A percentile compares a stretch with the other conserved stretches of the same genome.
Conservation (phyloP, 2,797 vertebrate species). For the Trachops cirrhosus region DNA sequence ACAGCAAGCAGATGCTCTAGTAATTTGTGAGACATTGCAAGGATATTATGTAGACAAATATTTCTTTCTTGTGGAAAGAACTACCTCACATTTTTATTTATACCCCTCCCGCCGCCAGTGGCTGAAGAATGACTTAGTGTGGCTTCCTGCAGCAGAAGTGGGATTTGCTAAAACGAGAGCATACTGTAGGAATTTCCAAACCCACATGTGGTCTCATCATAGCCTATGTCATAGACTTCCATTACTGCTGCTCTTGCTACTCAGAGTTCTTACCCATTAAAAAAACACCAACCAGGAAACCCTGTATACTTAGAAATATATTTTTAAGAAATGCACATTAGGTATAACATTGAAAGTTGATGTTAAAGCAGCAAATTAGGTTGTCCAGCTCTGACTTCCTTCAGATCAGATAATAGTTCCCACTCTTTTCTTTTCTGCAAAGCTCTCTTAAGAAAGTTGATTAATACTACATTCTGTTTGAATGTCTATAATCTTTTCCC, state of each 20-base stretch:
- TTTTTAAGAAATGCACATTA: neutral
- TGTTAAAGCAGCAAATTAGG: neutral
- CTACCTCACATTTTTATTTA: slow-evolving; percentile 54
- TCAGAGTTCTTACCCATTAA: neutral
- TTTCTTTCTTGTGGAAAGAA: slow-evolving; percentile 41
- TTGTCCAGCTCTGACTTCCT: neutral
- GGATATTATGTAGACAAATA: slow-evolving; percentile 34
- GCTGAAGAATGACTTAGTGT: neutral
- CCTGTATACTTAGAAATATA: neutral
- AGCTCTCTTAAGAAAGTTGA: neutral
- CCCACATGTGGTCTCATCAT: neutral
- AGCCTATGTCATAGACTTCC: neutral
- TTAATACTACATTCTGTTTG: neutral
- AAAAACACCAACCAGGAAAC: neutral
- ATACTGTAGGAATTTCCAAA: neutral
- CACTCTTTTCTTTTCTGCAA: neutral
- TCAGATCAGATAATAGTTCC: neutral
- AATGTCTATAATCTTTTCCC: neutral
- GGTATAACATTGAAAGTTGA: neutral
- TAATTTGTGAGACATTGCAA: slow-evolving; percentile 6
- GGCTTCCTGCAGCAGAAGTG: neutral
- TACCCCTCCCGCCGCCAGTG: neutral
- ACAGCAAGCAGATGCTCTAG: slow-evolving; percentile 32
- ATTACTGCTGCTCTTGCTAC: neutral
- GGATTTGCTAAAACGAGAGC: neutral